Percentiles rank a stretch among this genome's conserved stretches.
Conservation (phyloP, 2,888 invertebrate species). For the Zaprionus bogoriensis region DNA sequence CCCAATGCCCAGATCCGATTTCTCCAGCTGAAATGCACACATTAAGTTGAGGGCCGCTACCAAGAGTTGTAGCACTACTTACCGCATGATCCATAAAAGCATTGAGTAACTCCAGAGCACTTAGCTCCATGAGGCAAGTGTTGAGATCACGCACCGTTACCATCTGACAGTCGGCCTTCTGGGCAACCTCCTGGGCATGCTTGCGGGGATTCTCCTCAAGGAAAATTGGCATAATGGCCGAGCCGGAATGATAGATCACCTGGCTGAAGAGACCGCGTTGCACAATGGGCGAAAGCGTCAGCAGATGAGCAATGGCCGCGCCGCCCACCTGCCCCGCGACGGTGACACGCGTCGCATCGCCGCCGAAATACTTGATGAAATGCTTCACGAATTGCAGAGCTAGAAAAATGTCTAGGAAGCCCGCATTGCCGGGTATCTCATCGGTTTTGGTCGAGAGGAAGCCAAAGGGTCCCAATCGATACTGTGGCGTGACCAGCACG, state of each 20-base stretch:
- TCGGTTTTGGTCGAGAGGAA: slow-evolving; percentile 84
- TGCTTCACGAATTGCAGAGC: slow-evolving; percentile 84
- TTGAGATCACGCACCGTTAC: slow-evolving; percentile 75
- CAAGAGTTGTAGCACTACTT: slow-evolving; percentile 5
- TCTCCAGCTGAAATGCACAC: slow-evolving; percentile 60
- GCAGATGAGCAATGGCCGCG: slow-evolving; percentile 83
- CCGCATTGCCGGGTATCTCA: slow-evolving; percentile 84
- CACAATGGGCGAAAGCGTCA: slow-evolving; percentile 82
- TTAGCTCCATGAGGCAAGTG: slow-evolving; percentile 76
- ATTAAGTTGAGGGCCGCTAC: not conserved
- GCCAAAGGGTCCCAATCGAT: slow-evolving; percentile 84
- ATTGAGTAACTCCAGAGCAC: slow-evolving; percentile 68
- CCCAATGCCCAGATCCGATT: slow-evolving; percentile 76
- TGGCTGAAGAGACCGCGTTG: slow-evolving; percentile 83
- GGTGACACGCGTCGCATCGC: slow-evolving; percentile 83
- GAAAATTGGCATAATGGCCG: slow-evolving; percentile 84
- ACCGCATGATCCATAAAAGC: slow-evolving; percentile 80
- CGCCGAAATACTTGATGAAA: slow-evolving; percentile 84
- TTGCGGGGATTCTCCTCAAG: slow-evolving; percentile 83
- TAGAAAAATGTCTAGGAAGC: slow-evolving; percentile 84
- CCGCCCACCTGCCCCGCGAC: slow-evolving; percentile 85
- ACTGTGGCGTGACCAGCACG: slow-evolving; percentile 83
- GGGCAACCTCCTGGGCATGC: slow-evolving; percentile 81
- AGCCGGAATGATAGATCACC: slow-evolving; percentile 84
- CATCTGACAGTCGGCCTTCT: slow-evolving; percentile 76